These are phyloP conservation scores for Tylochromis polylepis DNA, from an alignment of 2,113 vertebrate species.

Conservation along the genomic window DNA sequence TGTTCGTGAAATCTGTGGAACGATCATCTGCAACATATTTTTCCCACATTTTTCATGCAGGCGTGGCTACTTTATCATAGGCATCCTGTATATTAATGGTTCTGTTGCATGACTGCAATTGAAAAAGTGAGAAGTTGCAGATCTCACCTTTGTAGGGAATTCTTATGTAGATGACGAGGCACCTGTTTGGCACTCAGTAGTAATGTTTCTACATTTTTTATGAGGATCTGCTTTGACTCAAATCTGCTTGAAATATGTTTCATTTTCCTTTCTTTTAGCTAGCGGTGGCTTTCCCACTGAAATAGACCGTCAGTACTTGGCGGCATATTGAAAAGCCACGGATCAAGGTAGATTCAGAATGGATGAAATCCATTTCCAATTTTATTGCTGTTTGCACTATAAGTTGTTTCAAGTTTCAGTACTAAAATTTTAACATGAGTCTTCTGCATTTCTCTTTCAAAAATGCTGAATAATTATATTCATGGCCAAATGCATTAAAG, in stretches of 20 bases:
- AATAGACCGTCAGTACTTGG: background rate
- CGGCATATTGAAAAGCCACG: background rate
- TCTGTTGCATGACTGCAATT: background rate
- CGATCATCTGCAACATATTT: background rate
- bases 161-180: background rate
- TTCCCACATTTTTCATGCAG: background rate
- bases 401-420: background rate
- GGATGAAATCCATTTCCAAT: background rate
- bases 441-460: background rate
- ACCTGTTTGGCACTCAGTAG: background rate
- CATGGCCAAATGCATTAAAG: background rate
- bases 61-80: background rate
- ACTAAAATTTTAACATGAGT: background rate
- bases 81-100: background rate
- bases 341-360: background rate
- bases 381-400: background rate
- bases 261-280: background rate
- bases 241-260: background rate
- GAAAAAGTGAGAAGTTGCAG: background rate
- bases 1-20: rapidly evolving
- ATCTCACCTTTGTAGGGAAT: background rate
- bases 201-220: rapidly evolving
- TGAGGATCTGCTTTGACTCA: background rate
- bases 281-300: background rate
- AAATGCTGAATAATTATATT: background rate